Evolutionary conservation across 2,797 vertebrate species (phyloP).

Genomic region (Rhynchotus rufescens): DNA sequence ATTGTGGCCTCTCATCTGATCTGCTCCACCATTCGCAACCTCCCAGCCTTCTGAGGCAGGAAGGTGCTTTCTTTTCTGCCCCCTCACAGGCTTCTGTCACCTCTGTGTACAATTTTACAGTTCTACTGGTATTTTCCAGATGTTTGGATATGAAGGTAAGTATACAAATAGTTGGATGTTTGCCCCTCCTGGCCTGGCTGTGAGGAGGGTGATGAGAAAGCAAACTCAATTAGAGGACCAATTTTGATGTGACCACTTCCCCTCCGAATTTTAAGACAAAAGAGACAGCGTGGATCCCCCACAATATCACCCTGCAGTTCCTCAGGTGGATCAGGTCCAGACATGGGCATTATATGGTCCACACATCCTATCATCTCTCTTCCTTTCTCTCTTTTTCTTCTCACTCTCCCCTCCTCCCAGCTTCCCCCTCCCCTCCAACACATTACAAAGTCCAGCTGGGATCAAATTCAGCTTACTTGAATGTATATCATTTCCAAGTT

Average conservation of each 20-base stretch:
- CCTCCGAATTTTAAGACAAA: not conserved
- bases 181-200: not conserved
- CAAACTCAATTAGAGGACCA: not conserved
- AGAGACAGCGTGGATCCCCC: not conserved
- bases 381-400: not conserved
- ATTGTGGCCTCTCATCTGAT: not conserved
- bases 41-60: not conserved
- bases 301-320: not conserved
- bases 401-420: not conserved
- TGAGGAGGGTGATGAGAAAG: not conserved
- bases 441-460: conserved; percentile 37
- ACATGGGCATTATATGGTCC: conserved; percentile 27
- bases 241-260: not conserved
- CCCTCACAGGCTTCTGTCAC: not conserved
- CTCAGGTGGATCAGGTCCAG: conserved; percentile 43
- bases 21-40: not conserved
- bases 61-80: not conserved
- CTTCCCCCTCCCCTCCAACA: not conserved
- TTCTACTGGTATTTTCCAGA: not conserved
- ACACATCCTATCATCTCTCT: not conserved
- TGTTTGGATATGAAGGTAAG: not conserved
- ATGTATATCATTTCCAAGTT: conserved; percentile 55
- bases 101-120: not conserved
- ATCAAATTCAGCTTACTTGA: conserved; percentile 49
- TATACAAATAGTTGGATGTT: not conserved